Evolutionary conservation across 1,140 invertebrate genomes (phyloP).

Genomic region (Steinernema khuongi): DNA sequence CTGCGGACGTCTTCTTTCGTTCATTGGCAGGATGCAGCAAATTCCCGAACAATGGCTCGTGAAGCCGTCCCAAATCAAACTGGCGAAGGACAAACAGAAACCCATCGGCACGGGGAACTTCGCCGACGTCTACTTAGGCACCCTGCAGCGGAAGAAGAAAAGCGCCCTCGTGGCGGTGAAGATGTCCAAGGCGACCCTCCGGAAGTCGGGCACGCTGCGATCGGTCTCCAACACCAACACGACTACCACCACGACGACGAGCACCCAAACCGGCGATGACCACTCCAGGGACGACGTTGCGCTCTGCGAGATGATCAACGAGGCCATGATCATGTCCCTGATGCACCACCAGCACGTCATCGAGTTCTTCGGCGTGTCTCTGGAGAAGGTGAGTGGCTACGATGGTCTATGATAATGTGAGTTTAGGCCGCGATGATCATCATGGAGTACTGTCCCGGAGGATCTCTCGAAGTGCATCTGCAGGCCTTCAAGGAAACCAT

Average conservation of each 20-base stretch:
- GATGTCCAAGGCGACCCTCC: background rate
- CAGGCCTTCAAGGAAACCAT: constrained; percentile 27
- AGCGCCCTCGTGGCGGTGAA: background rate
- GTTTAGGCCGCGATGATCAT: constrained; percentile 40
- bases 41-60: background rate
- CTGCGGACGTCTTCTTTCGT: too few species aligned
- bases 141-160: background rate
- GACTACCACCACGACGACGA: background rate
- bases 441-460: constrained; percentile 41
- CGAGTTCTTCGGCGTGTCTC: background rate
- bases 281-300: background rate
- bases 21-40: too few species aligned
- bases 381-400: constrained; percentile 1
- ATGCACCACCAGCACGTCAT: constrained; percentile 1
- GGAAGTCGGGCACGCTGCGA: background rate
- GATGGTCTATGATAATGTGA: background rate
- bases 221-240: background rate
- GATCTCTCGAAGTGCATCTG: constrained; percentile 29
- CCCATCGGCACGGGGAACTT: background rate
- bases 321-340: background rate
- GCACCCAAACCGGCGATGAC: constrained; percentile 1
- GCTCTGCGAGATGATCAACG: background rate
- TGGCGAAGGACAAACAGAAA: background rate
- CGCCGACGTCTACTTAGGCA: background rate
- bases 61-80: background rate